phyloP scores from a whole-genome alignment of 2,797 vertebrate species.

The Poecilia velifera region DNA sequence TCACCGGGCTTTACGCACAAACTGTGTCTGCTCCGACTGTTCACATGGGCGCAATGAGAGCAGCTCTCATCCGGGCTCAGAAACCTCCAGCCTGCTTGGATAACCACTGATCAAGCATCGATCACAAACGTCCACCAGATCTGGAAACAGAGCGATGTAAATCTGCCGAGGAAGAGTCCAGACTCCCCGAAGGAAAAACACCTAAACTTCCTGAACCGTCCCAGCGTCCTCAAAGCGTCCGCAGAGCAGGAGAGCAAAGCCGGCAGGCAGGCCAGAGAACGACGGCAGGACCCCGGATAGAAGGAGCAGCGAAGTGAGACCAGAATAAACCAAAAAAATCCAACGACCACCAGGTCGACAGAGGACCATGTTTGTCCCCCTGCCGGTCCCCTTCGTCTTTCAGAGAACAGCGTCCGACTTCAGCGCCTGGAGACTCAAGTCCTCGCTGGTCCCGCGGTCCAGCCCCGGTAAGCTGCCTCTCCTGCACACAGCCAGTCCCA shows the following conservation, averaged over 20 bases:
- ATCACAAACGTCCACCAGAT: conserved; percentile 12
- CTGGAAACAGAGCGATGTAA: conserved; percentile 47
- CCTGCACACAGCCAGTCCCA: conserved; percentile 11
- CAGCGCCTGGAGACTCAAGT: conserved; percentile 88
- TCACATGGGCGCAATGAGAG: conserved; percentile 39
- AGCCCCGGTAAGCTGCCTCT: conserved; percentile 83
- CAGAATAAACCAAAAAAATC: conserved; percentile 31
- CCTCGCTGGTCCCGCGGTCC: conserved; percentile 83
- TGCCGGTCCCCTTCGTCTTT: conserved; percentile 89
- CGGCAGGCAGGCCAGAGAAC: conserved; percentile 51
- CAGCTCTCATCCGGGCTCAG: conserved; percentile 15
- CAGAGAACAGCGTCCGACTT: conserved; percentile 88
- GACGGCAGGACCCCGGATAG: conserved; percentile 55
- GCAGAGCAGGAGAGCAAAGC: conserved; percentile 47
- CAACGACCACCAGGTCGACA: conserved; percentile 77
- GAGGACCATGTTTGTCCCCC: conserved; percentile 89
- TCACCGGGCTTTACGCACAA: conserved; percentile 62
- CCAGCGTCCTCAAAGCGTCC: conserved; percentile 40
- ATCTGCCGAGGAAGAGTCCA: conserved; percentile 14
- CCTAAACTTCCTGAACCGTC: conserved; percentile 19
- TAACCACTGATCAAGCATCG: conserved; percentile 28
- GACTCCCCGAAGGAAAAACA: conserved; percentile 36
- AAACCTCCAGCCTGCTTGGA: conserved; percentile 27
- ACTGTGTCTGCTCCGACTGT: conserved; percentile 33
- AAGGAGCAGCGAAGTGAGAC: conserved; percentile 59